phyloP scores from a whole-genome alignment of 2,113 vertebrate species.

The Corapipo altera region DNA sequence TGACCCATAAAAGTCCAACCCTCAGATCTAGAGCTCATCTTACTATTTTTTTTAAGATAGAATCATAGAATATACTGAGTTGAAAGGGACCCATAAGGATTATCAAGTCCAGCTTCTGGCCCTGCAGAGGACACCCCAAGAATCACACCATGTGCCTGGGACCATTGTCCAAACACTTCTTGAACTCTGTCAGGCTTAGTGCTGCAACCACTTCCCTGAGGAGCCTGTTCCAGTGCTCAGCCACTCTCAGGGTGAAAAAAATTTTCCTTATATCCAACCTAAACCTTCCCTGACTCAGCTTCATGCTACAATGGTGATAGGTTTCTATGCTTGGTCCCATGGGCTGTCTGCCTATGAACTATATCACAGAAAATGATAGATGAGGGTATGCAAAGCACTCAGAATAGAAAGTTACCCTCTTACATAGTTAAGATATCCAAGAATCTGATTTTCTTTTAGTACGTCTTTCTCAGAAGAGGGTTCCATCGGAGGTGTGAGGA shows the following conservation, averaged over 20 bases:
- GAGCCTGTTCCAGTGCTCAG: not conserved
- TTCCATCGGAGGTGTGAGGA: accelerated
- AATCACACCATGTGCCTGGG: accelerated
- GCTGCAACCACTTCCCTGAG: not conserved
- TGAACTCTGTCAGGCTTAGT: accelerated
- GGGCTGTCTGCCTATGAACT: conserved; percentile 2
- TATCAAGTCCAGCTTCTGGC: not conserved
- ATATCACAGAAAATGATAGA: not conserved
- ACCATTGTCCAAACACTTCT: accelerated
- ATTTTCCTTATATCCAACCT: not conserved
- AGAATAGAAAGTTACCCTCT: not conserved
- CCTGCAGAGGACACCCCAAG: too few species aligned
- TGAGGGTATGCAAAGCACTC: not conserved
- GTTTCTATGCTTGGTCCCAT: not conserved
- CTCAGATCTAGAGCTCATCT: not conserved
- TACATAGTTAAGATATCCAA: not conserved
- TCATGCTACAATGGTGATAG: not conserved
- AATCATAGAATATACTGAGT: not conserved
- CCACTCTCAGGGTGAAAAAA: accelerated
- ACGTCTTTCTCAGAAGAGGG: not conserved
- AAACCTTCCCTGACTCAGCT: not conserved
- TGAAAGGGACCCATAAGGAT: not conserved
- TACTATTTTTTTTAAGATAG: not conserved
- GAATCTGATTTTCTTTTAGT: not conserved
- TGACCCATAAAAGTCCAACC: not conserved